Base-by-base conservation (phyloP, 2,797 vertebrate species). In the Lepus townsendii region DNA sequence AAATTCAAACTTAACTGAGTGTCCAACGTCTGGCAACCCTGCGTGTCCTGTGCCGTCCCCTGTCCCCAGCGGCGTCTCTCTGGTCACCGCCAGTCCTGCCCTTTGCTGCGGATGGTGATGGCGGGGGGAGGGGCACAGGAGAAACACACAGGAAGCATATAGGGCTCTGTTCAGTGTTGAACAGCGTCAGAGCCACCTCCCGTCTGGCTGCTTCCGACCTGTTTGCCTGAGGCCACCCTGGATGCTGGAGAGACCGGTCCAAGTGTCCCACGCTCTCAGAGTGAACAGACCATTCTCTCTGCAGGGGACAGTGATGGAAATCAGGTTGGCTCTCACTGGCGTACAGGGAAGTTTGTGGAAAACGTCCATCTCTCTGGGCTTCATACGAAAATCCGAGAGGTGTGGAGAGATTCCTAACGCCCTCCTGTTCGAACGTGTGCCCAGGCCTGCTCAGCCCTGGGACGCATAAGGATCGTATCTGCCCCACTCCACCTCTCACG, bases 1-100 rank as follows among this genome's bases (percentile, higher is more conserved):
- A 88, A 91, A 87, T 92, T 96, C 63, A 80, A 11, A 88, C 71
- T 83, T 75, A 27, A 65, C 47, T 20, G 30, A 3, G 16, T 24
- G 1, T 57, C 66, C 27, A 77, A 20, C 19, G 65, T 60, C 68
- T 83, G 69, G n/a, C 10, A 27, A 50, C 35, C 42, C 5, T 3
- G 20, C 50, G 26, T 22, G 24, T 52, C 47, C 7, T 11, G 17
- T 20, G 4, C 72, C 30, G 16, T 17, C 4, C 7, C 16, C 85
- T 62, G 32, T 20, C 54, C 54, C 30, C 2, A 3, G 32, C 30
- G 19, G 10, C 0, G 1, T 26, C 60, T 14, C 42, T 47, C 35
- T 62, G 68, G 22, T 50, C 72, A 20, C 83, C 50, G 16, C 42
- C 24, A 1, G 24, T 32, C n/a, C 66, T 9, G 7, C 22, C 8